phyloP scores from a whole-genome alignment of 2,888 invertebrate species.

The Dendrolimus houi region DNA sequence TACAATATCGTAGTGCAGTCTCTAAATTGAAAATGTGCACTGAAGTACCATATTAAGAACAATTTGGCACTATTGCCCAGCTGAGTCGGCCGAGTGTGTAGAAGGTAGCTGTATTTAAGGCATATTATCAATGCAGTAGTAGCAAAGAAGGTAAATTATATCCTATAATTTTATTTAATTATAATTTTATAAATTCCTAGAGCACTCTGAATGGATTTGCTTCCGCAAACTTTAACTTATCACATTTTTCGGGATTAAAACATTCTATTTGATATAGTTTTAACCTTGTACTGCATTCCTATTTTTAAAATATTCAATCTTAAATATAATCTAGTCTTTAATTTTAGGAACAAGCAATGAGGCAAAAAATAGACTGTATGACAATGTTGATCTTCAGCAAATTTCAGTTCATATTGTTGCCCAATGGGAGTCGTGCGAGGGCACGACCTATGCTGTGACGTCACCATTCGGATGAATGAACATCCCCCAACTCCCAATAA shows the following conservation, averaged over 20 bases:
- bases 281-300: too few species aligned
- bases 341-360: neutral
- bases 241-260: too few species aligned
- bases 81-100: slow-evolving; percentile 12
- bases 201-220: too few species aligned
- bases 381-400: too few species aligned
- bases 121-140: slow-evolving; percentile 53
- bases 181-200: too few species aligned
- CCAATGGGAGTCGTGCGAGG: slow-evolving; percentile 23
- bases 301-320: too few species aligned
- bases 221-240: too few species aligned
- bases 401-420: neutral
- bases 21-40: neutral
- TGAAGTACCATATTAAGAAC: slow-evolving; percentile 1
- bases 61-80: slow-evolving; percentile 11
- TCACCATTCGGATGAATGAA: slow-evolving; percentile 67
- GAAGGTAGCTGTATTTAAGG: slow-evolving; percentile 25
- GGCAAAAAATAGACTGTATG: too few species aligned
- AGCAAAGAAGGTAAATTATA: slow-evolving; percentile 8
- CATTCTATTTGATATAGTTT: too few species aligned
- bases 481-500: slow-evolving; percentile 34
- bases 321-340: too few species aligned
- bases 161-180: too few species aligned
- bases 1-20: too few species aligned
- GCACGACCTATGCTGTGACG: slow-evolving; percentile 65